phyloP scores from a whole-genome alignment of 2,113 vertebrate genomes.

The Pteronura brasiliensis region DNA sequence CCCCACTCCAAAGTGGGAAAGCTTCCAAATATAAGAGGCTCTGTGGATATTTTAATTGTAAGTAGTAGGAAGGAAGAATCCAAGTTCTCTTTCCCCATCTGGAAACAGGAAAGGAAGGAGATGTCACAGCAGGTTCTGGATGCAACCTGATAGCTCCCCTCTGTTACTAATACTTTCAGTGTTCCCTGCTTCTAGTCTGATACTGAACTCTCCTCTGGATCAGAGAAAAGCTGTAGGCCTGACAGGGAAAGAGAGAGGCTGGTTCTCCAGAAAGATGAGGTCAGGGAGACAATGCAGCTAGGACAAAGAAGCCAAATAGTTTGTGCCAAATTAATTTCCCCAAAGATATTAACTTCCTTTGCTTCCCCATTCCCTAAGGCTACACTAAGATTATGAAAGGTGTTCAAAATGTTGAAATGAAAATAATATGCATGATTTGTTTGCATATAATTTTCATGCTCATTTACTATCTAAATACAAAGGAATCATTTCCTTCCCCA shows the following conservation, averaged over 20 bases:
- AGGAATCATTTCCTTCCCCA: slow-evolving; percentile 13
- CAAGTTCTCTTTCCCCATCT: background rate
- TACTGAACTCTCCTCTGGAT: slow-evolving; percentile 5
- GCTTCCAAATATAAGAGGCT: background rate
- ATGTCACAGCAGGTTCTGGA: background rate
- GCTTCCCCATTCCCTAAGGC: slow-evolving; percentile 22
- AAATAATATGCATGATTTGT: slow-evolving; percentile 36
- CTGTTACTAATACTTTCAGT: background rate
- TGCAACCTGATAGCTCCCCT: background rate
- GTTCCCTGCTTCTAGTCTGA: background rate
- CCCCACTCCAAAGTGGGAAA: background rate
- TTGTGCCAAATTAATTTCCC: slow-evolving; percentile 46
- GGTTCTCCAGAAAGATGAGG: background rate
- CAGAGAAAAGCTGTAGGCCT: slow-evolving; percentile 27
- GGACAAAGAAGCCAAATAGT: slow-evolving; percentile 19
- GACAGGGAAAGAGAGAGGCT: slow-evolving; percentile 22
- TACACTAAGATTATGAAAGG: slow-evolving; percentile 49
- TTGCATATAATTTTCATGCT: slow-evolving; percentile 43
- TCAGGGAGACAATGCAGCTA: background rate
- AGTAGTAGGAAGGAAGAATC: slow-evolving; percentile 29
- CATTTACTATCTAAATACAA: slow-evolving; percentile 51
- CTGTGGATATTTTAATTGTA: background rate
- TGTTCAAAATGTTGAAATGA: slow-evolving; percentile 40
- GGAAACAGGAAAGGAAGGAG: background rate
- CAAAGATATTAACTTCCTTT: slow-evolving; percentile 36